Conservation (phyloP, 2,888 invertebrate genomes). For the Punctoribates punctum region DNA sequence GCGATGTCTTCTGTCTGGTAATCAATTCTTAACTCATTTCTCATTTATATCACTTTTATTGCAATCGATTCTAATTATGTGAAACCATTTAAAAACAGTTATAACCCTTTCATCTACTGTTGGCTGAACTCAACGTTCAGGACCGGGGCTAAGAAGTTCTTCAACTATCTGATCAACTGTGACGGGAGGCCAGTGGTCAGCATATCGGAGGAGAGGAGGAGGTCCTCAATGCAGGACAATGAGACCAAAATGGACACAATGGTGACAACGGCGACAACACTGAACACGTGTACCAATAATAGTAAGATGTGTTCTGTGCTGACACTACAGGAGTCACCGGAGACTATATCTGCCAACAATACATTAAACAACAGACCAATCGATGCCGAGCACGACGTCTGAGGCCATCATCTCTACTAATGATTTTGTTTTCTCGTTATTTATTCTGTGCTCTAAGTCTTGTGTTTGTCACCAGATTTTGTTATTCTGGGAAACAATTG, state of each 20-base stretch:
- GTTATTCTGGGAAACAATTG: too few relatives aligned
- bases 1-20: conserved; percentile 29
- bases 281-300: background rate
- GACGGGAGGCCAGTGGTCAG: background rate
- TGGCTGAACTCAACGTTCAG: conserved; percentile 8
- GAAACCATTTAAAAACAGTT: background rate
- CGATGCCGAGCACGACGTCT: background rate
- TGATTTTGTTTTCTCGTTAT: background rate
- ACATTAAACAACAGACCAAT: background rate
- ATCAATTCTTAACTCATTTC: background rate
- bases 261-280: background rate
- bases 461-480: too few relatives aligned
- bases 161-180: too few relatives aligned
- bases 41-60: background rate
- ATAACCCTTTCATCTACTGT: conserved; percentile 23
- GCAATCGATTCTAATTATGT: too few relatives aligned
- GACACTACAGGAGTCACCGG: background rate
- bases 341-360: background rate
- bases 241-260: conserved; percentile 4
- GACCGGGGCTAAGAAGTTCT: conserved; percentile 6
- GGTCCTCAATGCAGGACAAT: background rate
- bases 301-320: too few relatives aligned
- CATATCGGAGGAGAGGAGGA: background rate
- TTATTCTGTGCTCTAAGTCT: too few relatives aligned
- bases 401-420: background rate